A percentile compares a stretch with the other conserved stretches of the same genome.
Evolutionary conservation across 2,888 invertebrate species (phyloP).

Genomic region (Drosophila cognata): DNA sequence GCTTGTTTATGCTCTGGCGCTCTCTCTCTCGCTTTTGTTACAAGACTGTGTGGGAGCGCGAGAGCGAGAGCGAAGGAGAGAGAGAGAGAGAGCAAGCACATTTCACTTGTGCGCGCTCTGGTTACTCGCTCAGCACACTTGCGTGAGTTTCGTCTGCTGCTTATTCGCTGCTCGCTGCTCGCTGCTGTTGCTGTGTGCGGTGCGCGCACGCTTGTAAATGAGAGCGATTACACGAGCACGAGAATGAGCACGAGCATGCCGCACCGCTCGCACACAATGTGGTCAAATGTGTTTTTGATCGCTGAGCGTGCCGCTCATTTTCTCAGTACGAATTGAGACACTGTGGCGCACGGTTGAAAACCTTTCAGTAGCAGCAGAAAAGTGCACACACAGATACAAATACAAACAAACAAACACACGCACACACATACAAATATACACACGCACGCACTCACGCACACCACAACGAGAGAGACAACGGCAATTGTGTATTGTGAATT

Average conservation of each 20-base stretch:
- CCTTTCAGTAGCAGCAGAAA: slow-evolving; percentile 63
- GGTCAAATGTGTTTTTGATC: slow-evolving; percentile 52
- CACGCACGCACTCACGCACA: slow-evolving; percentile 15
- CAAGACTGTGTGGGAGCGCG: slow-evolving; percentile 54
- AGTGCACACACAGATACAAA: slow-evolving; percentile 56
- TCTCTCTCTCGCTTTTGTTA: slow-evolving; percentile 52
- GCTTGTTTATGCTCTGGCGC: slow-evolving; percentile 6
- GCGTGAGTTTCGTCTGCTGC: slow-evolving; percentile 28
- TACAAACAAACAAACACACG: slow-evolving; percentile 18
- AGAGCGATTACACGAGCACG: slow-evolving; percentile 60
- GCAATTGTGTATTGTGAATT: slow-evolving; percentile 52
- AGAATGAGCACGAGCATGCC: slow-evolving; percentile 40
- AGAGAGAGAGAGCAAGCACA: slow-evolving; percentile 41
- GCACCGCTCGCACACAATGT: slow-evolving; percentile 62
- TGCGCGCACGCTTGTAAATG: slow-evolving; percentile 66
- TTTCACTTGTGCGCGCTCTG: slow-evolving; percentile 58
- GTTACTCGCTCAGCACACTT: slow-evolving; percentile 45
- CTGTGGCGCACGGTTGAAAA: slow-evolving; percentile 79
- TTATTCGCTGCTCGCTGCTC: slow-evolving; percentile 12
- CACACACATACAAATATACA: slow-evolving; percentile 28
- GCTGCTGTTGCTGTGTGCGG: slow-evolving; percentile 12
- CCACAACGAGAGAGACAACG: slow-evolving; percentile 44
- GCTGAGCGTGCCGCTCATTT: slow-evolving; percentile 58
- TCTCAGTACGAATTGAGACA: slow-evolving; percentile 74
- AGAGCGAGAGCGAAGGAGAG: slow-evolving; percentile 37